A percentile compares a stretch with the other conserved stretches of the same genome.
These are phyloP conservation scores for Mesaphorura yosii DNA, from an alignment of 1,140 invertebrate genomes.

Conservation along the genomic window DNA sequence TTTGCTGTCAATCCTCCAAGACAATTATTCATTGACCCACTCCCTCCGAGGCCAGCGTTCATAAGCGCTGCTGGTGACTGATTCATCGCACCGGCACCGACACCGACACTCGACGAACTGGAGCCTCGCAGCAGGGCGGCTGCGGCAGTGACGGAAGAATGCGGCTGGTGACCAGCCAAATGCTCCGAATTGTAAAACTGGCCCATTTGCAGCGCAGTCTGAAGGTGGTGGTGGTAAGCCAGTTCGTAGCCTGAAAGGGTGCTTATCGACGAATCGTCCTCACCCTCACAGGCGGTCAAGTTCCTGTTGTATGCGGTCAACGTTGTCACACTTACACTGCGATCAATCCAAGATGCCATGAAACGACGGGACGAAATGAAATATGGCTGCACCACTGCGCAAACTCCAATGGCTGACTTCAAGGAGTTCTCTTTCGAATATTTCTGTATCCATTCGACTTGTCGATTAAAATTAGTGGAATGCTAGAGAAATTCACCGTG, in stretches of 20 bases:
- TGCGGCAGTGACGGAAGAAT: conserved; percentile 31
- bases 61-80: background rate
- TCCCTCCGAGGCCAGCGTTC: background rate
- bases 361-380: background rate
- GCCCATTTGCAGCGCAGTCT: conserved; percentile 29
- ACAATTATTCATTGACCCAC: conserved; percentile 7
- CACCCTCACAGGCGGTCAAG: background rate
- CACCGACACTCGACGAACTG: background rate
- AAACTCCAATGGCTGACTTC: background rate
- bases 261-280: background rate
- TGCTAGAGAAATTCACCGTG: too few relatives aligned
- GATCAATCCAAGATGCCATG: background rate
- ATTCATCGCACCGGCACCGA: background rate
- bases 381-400: background rate
- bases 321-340: background rate
- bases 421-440: too few relatives aligned
- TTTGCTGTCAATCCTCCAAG: too few relatives aligned
- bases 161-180: conserved; percentile 27
- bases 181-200: conserved; percentile 28
- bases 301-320: background rate
- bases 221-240: conserved; percentile 26
- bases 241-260: conserved; percentile 20
- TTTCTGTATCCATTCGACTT: too few relatives aligned
- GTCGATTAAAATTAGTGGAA: too few relatives aligned
- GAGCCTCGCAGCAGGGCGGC: conserved; percentile 23